Evolutionary conservation across 1,140 invertebrate genomes (phyloP), one percentile per base, ranked within the genome.

Genomic region (Procambarus virginalis): DNA sequence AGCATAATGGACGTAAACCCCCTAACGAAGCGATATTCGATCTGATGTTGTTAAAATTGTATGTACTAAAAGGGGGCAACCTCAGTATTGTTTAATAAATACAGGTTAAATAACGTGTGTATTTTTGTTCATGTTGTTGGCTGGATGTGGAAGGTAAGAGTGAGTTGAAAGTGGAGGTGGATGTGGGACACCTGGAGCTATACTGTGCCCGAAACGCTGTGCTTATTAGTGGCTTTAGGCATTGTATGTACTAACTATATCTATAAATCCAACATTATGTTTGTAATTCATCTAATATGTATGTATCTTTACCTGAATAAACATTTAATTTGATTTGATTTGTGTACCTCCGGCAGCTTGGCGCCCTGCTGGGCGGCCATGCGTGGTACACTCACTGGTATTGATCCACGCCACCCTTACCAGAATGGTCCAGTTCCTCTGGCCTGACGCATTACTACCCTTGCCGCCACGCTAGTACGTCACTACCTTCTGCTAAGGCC

Each of bases 341-440:
- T 4, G 4, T 17, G 64, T 73, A 73, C 68, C 68, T 34, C 68
- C 14, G n/a, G 6, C 68, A 73, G n/a, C n/a, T 0, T n/a, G 68
- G 22, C 68, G 14, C n/a, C 68, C 22, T 73, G 68, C n/a, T 73
- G 6, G 68, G n/a, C 22, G 34, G n/a, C 68, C 68, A 73, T 73
- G 68, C 68, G 68, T 34, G 68, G 22, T 73, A 73, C 68, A 73
- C 60, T 55, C 68, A 58, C 2, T 81, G 6, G 80, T 82, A 82
- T 82, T 82, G 80, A 82, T 82, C 80, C 60, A n/a, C 80, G 34
- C 68, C 60, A 12, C 80, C 80, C 34, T 68, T 68, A 82, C 80
- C 80, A 82, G 80, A 82, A 82, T 2, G 58, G 34, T 60, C 80
- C 80, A 64, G 80, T 68, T 68, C 34, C 9, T 6, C 60, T 68